These are phyloP conservation scores for Hipposideros larvatus DNA, from an alignment of 2,797 vertebrate genomes.

Conservation along the genomic window DNA sequence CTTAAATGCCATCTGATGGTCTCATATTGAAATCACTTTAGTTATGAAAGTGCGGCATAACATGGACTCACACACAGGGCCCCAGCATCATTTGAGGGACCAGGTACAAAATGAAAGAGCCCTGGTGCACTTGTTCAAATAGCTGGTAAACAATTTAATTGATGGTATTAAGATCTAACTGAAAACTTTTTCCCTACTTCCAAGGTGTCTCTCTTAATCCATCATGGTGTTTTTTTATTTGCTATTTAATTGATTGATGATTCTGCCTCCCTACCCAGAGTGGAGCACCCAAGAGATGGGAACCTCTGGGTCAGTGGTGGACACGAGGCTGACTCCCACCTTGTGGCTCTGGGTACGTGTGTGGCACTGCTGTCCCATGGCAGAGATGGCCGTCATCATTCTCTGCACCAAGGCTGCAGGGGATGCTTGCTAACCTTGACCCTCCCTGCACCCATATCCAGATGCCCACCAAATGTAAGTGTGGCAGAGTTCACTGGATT, in stretches of 20 bases:
- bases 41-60: neutral
- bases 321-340: no score
- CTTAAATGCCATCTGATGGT: neutral
- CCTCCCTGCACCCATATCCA: no score
- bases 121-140: neutral
- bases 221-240: neutral
- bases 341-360: accelerated
- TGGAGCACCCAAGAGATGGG: neutral
- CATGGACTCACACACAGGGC: neutral
- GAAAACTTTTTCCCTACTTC: neutral
- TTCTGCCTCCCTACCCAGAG: neutral
- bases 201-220: neutral
- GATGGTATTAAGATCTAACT: neutral
- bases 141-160: neutral
- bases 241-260: neutral
- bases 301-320: neutral
- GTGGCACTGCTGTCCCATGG: neutral
- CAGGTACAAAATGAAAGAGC: neutral
- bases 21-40: neutral
- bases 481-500: no score
- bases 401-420: neutral
- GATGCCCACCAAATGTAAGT: neutral
- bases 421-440: neutral
- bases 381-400: no score
- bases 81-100: neutral